These are phyloP conservation scores for Origma solitaria DNA, from an alignment of 2,113 vertebrate genomes.

Conservation along the genomic window DNA sequence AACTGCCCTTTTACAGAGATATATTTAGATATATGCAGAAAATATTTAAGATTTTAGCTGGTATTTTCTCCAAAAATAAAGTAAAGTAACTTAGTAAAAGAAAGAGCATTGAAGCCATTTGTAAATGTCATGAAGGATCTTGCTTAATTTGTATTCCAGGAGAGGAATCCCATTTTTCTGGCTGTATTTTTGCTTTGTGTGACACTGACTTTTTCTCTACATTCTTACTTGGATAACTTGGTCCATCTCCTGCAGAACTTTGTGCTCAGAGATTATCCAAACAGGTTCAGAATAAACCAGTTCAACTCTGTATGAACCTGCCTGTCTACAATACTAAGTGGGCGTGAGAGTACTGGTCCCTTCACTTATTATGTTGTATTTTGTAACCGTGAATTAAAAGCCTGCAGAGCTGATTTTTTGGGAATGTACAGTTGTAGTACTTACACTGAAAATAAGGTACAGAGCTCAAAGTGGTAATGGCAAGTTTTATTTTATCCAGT, in stretches of 20 bases:
- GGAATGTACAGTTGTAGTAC: background rate
- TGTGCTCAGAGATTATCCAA: background rate
- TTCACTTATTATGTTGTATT: background rate
- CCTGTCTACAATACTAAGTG: background rate
- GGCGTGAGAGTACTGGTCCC: background rate
- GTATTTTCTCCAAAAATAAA: background rate
- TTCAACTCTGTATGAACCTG: background rate
- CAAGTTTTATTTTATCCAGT: background rate
- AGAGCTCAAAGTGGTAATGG: background rate
- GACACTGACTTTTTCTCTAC: background rate
- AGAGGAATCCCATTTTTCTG: background rate
- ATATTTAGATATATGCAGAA: background rate
- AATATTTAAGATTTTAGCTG: background rate
- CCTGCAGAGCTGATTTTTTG: background rate
- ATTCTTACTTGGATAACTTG: background rate
- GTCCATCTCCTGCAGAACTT: background rate
- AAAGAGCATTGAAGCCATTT: background rate
- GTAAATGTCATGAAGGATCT: background rate
- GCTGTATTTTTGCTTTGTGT: background rate
- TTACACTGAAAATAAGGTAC: background rate
- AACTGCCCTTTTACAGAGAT: background rate
- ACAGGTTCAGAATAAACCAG: background rate
- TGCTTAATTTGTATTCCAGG: background rate
- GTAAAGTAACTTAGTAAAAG: background rate
- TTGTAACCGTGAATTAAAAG: background rate